phyloP scores from a whole-genome alignment of 2,113 vertebrate species.

The Otocyon megalotis region DNA sequence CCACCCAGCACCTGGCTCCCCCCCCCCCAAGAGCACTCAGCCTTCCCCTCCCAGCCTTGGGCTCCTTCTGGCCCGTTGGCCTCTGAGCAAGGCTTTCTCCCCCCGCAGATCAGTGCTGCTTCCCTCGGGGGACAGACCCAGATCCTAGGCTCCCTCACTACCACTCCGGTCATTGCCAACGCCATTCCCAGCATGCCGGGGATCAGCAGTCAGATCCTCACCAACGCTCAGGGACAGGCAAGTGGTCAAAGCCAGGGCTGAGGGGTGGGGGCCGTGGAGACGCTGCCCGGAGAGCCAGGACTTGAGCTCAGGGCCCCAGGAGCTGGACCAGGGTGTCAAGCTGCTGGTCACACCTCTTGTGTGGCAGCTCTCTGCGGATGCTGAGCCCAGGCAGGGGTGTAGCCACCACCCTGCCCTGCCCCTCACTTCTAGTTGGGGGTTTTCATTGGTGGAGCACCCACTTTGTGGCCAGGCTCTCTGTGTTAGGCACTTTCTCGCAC shows the following conservation, averaged over 20 bases:
- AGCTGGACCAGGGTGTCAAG: not conserved
- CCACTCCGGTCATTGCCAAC: slow-evolving; percentile 93
- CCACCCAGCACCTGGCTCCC: not conserved
- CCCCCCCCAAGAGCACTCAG: not conserved
- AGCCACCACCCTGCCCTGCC: accelerated
- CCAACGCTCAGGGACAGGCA: slow-evolving; percentile 97
- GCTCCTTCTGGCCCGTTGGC: not conserved
- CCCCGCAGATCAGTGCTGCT: slow-evolving; percentile 92
- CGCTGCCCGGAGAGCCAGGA: not conserved
- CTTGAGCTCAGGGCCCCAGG: not conserved
- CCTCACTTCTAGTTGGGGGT: not conserved
- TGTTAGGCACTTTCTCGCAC: not conserved
- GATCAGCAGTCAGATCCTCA: slow-evolving; percentile 95
- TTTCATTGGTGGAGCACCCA: not conserved
- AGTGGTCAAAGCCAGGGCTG: slow-evolving; percentile 62
- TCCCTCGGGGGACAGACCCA: slow-evolving; percentile 94
- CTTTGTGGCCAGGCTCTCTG: not conserved
- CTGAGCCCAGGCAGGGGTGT: not conserved
- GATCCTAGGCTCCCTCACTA: slow-evolving; percentile 94
- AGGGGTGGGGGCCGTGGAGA: not conserved
- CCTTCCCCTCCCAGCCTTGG: not conserved
- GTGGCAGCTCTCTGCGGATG: not conserved
- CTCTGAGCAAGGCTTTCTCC: slow-evolving; percentile 77
- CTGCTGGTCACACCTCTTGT: not conserved
- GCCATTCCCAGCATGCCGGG: slow-evolving; percentile 93